A percentile compares a stretch with the other conserved stretches of the same genome.
Evolutionary conservation across 2,113 vertebrate genomes (phyloP).

Genomic region (Promerops cafer): DNA sequence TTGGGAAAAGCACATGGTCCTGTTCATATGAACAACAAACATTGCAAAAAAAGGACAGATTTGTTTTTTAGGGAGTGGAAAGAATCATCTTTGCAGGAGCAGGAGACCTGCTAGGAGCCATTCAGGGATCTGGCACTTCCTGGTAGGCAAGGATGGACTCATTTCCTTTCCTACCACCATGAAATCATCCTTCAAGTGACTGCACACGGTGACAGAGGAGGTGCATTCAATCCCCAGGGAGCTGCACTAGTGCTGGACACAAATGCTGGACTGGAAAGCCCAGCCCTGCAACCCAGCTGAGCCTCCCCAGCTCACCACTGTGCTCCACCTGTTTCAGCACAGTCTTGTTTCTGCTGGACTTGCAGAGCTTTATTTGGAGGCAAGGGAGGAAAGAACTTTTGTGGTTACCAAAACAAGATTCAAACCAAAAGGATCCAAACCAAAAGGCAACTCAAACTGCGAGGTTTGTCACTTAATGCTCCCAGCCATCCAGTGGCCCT

Average conservation of each 20-base stretch:
- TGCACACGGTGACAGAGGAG: background rate
- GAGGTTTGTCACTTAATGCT: background rate
- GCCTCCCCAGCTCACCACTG: background rate
- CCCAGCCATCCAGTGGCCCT: background rate
- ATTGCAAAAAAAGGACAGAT: background rate
- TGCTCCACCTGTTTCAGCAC: background rate
- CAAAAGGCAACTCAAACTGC: background rate
- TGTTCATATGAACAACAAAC: background rate
- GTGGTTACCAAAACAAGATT: background rate
- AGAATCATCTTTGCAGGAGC: background rate
- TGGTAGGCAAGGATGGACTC: background rate
- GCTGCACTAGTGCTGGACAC: background rate
- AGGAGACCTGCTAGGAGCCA: background rate
- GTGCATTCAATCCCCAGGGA: background rate
- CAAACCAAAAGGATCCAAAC: background rate
- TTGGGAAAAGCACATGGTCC: accelerated
- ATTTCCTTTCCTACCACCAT: background rate
- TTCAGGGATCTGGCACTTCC: background rate
- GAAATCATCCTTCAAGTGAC: background rate
- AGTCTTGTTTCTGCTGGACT: background rate
- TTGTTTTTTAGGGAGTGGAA: background rate
- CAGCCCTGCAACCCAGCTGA: background rate
- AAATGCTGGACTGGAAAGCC: background rate
- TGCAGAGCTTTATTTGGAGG: background rate
- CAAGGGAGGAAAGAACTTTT: background rate